phyloP scores from a whole-genome alignment of 2,888 invertebrate genomes.

The Buathra laborator region DNA sequence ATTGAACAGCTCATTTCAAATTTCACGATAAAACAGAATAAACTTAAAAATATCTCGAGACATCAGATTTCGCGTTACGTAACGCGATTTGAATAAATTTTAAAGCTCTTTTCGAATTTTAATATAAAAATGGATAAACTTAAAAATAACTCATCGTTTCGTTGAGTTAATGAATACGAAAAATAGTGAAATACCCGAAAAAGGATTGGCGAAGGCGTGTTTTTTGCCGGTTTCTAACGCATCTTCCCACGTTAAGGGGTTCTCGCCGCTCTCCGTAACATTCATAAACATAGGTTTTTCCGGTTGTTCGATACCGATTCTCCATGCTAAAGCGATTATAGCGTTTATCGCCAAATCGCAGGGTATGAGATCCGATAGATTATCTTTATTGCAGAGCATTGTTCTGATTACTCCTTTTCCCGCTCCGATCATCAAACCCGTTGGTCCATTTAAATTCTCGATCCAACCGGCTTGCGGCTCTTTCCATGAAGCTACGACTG shows the following conservation, averaged over 20 bases:
- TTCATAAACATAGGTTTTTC: slow-evolving; percentile 89
- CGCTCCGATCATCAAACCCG: slow-evolving; percentile 92
- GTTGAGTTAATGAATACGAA: neutral
- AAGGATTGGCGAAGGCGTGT: slow-evolving; percentile 87
- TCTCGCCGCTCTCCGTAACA: slow-evolving; percentile 91
- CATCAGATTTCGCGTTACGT: neutral
- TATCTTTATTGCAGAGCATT: slow-evolving; percentile 90
- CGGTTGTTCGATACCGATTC: slow-evolving; percentile 85
- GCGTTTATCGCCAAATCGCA: slow-evolving; percentile 93
- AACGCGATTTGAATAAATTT: too few relatives aligned
- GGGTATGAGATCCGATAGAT: slow-evolving; percentile 90
- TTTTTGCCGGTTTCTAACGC: slow-evolving; percentile 90
- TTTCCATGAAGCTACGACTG: slow-evolving; percentile 92
- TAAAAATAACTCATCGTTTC: too few relatives aligned
- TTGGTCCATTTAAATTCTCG: slow-evolving; percentile 96
- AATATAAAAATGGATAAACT: too few relatives aligned
- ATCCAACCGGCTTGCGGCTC: slow-evolving; percentile 96
- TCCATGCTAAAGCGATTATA: slow-evolving; percentile 91
- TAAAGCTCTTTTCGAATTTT: too few relatives aligned
- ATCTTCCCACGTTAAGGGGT: slow-evolving; percentile 94
- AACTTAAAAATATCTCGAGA: neutral
- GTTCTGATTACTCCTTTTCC: slow-evolving; percentile 95
- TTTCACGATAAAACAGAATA: neutral
- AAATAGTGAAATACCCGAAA: slow-evolving; percentile 81
- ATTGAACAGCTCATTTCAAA: neutral